Evolutionary conservation across 2,888 invertebrate genomes (phyloP).

Genomic region (Nysson spinosus): DNA sequence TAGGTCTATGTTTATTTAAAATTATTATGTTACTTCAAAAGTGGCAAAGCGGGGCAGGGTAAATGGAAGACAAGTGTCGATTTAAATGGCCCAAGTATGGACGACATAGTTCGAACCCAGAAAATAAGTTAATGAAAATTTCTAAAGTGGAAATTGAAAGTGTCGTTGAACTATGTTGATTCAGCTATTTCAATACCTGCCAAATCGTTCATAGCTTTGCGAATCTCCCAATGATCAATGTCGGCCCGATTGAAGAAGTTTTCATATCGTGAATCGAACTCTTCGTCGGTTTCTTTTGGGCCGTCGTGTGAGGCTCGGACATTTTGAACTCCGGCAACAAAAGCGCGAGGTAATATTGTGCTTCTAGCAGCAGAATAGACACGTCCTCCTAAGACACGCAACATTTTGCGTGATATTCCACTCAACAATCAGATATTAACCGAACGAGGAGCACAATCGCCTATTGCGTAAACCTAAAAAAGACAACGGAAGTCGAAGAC

Average conservation of each 20-base stretch:
- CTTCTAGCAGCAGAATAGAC: conserved; percentile 48
- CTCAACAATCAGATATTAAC: conserved; percentile 1
- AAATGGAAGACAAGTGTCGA: too few relatives aligned
- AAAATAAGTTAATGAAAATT: too few relatives aligned
- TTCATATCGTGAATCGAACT: conserved; percentile 91
- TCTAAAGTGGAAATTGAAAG: background rate
- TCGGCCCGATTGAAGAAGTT: conserved; percentile 90
- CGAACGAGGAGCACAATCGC: background rate
- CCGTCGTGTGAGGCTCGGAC: conserved; percentile 77
- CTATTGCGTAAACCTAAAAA: conserved; percentile 45
- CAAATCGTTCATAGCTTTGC: conserved; percentile 93
- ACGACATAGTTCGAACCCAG: too few relatives aligned
- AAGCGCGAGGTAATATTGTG: conserved; percentile 50
- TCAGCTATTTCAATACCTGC: conserved; percentile 62
- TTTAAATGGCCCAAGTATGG: too few relatives aligned
- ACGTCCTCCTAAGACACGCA: conserved; percentile 66
- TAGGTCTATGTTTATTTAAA: too few relatives aligned
- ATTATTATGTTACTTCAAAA: too few relatives aligned
- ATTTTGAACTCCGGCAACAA: conserved; percentile 68
- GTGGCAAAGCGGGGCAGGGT: too few relatives aligned
- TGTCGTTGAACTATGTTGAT: background rate
- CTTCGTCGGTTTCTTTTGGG: conserved; percentile 87
- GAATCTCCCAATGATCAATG: conserved; percentile 96
- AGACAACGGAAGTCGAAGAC: conserved; percentile 15
- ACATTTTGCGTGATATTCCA: conserved; percentile 43